Evolutionary conservation across 2,888 invertebrate species (phyloP).

Genomic region (Bhutanitis thaidina): DNA sequence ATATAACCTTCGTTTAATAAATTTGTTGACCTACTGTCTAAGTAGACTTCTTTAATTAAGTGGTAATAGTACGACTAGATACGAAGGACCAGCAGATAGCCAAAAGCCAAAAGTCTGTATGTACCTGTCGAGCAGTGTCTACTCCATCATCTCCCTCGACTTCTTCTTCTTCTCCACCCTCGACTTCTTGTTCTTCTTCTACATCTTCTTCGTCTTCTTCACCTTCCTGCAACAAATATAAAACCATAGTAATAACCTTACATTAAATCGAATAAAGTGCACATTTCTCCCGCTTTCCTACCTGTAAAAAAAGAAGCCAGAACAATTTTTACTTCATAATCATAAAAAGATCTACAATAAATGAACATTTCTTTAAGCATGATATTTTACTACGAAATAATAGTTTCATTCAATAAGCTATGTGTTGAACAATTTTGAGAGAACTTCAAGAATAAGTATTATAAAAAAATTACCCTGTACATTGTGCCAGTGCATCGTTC

Average conservation of each 20-base stretch:
- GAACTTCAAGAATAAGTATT: neutral
- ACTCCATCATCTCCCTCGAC: conserved; percentile 62
- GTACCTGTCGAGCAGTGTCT: conserved; percentile 51
- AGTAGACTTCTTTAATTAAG: too few species aligned
- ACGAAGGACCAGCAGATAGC: too few species aligned
- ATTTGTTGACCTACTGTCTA: too few species aligned
- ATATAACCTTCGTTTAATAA: too few species aligned
- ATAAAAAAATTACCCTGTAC: conserved; percentile 55
- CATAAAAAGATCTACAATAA: too few species aligned
- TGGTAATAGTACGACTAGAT: too few species aligned
- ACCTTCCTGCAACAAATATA: conserved; percentile 66
- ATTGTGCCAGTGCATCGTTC: conserved; percentile 81
- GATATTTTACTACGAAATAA: too few species aligned
- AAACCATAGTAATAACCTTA: neutral
- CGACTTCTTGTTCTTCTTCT: conserved; percentile 75
- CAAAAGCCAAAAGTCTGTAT: too few species aligned
- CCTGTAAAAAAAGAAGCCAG: neutral
- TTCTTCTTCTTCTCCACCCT: conserved; percentile 63
- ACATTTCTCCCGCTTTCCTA: neutral
- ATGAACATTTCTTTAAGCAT: too few species aligned
- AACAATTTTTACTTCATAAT: conserved; percentile 9
- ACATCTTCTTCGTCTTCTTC: conserved; percentile 75
- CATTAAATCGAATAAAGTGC: neutral
- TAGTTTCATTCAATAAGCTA: too few species aligned
- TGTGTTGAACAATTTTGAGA: too few species aligned